Base-by-base conservation (phyloP, 2,888 invertebrate genomes). In the Marronus borbonicus region DNA sequence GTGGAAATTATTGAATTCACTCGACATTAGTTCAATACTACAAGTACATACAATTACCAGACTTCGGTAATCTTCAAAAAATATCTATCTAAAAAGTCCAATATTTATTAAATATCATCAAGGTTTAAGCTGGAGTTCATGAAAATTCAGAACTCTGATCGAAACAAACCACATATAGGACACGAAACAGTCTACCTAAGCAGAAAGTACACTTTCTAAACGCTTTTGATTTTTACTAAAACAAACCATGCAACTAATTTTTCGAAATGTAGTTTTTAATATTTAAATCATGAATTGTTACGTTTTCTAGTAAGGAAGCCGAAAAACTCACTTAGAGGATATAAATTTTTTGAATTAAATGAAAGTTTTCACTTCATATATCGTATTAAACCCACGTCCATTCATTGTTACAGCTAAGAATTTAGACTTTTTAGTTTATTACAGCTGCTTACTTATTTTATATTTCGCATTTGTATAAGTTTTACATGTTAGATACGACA, bases 81-180 rank as follows among this genome's bases (percentile, higher is more conserved):
- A 68, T 68, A 49, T 20, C 20, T 39, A 50, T 77, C 77, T 77
- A 77, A 77, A 84, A 87, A 86, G 88, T 88, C 88, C 88, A 88
- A 88, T 88, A 88, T 88, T 88, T 88, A 88, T 88, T 87, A 88
- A 83, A 81, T 77, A 84, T 82, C 81, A 84, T 85, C 86, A 87
- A 88, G 88, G 88, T 88, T 88, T 88, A 88, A 88, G 88, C 88
- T 68, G 82, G 72, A 60, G 72, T 74, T 49, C 60, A 12, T 74
- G 72, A 60, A 58, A 24, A 1, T 62, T 60, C 72, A 74, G 44
- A 74, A 74, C 72, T 44, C 72, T 17, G 55, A 66, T 75, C 76
- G 69, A 28, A 70, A 31, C 12, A 31, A 52, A 68, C 31, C 5
- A n/a, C 28, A 39, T n/a, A 70, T 17, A 65, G 17, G 7, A 39